phyloP scores from a whole-genome alignment of 2,113 vertebrate species.

The Falcunculus frontatus region DNA sequence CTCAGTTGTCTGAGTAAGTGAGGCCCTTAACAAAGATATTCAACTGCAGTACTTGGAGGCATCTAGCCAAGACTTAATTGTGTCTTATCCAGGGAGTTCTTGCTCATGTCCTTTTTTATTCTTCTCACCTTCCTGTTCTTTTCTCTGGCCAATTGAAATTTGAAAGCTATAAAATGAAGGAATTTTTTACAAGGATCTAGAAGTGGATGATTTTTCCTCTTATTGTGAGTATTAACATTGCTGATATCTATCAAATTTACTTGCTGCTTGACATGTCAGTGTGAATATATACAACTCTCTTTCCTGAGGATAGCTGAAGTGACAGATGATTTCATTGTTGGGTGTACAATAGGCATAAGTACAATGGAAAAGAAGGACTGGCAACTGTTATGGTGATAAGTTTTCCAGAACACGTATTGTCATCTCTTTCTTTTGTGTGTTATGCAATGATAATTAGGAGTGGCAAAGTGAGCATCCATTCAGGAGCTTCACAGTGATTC shows the following conservation, averaged over 20 bases:
- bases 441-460: slow-evolving; percentile 14
- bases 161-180: not conserved
- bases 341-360: slow-evolving; percentile 8
- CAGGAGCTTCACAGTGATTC: not conserved
- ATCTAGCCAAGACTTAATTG: not conserved
- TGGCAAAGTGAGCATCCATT: slow-evolving; percentile 5
- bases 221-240: not conserved
- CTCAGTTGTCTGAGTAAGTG: not conserved
- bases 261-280: slow-evolving; percentile 6
- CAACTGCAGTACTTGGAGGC: not conserved
- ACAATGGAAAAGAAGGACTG: slow-evolving; percentile 13
- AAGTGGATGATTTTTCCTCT: not conserved
- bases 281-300: slow-evolving; percentile 14
- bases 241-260: not conserved
- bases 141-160: not conserved
- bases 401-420: slow-evolving; percentile 24
- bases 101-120: not conserved
- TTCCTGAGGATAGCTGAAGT: slow-evolving; percentile 22
- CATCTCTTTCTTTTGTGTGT: not conserved
- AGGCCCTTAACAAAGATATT: not conserved
- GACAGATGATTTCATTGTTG: slow-evolving; percentile 44
- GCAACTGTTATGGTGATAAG: slow-evolving; percentile 4
- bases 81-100: not conserved
- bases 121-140: not conserved
- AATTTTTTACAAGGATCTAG: not conserved